phyloP scores from a whole-genome alignment of 2,797 vertebrate genomes.

The Tympanoctomys barrerae region DNA sequence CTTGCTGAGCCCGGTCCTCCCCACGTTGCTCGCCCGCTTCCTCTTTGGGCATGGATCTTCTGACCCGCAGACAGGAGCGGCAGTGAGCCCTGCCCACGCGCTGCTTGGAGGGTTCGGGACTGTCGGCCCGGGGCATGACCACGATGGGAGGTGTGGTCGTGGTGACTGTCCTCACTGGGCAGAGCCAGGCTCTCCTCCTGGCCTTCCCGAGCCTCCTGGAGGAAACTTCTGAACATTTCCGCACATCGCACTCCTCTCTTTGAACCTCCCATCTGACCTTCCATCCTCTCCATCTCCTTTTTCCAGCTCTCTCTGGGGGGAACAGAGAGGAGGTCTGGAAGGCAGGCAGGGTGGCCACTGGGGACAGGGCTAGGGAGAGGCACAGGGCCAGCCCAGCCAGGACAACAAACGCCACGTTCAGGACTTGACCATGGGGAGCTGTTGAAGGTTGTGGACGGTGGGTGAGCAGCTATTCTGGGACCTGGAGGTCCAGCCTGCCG shows the following conservation, averaged over 20 bases:
- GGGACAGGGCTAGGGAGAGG: neutral
- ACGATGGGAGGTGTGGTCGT: accelerated
- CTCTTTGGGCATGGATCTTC: neutral
- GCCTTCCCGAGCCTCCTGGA: no score
- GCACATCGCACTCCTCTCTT: accelerated
- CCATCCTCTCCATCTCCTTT: neutral
- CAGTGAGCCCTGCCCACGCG: accelerated
- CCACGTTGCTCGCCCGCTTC: neutral
- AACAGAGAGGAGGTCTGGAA: accelerated
- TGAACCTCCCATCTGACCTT: neutral
- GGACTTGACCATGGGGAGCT: neutral
- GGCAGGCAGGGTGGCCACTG: accelerated
- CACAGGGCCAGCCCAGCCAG: neutral
- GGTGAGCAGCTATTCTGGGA: neutral
- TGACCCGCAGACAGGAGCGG: neutral
- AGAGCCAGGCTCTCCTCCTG: no score
- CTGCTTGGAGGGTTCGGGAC: accelerated
- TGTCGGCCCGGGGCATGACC: accelerated
- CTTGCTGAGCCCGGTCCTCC: no score
- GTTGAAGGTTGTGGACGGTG: neutral
- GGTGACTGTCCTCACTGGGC: no score
- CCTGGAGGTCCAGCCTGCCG: neutral
- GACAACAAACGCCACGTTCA: accelerated
- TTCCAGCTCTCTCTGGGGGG: neutral
- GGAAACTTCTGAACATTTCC: neutral